Base-by-base conservation (phyloP, 2,113 vertebrate genomes). In the Garra rufa region DNA sequence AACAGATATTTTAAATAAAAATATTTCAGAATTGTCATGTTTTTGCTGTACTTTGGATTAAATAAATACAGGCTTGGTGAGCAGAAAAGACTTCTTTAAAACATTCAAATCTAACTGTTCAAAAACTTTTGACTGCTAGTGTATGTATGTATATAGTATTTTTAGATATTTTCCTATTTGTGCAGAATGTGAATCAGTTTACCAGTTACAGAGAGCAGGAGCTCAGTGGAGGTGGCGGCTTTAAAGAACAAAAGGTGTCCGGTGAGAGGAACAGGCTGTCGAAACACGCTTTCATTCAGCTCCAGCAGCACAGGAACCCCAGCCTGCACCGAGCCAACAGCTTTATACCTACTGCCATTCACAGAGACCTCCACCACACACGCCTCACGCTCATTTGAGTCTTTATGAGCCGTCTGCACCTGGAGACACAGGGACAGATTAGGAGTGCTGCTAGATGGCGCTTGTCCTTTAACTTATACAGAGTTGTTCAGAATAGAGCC, bases 211-310 rank as follows among this genome's bases (percentile, higher is more conserved):
- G 87, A 85, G 0, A 95, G 88, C 76, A 99, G 91, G 19, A 93
- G 82, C 21, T 90, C 92, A 65, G 92, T 85, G 43, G 89, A 87
- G 0, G 90, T 76, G 34, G 88, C 86, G 30, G 94, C 93, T 89
- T 94, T 96, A 89, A 97, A 96, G 90, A 99, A 86, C 7, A 99
- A 93, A 89, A 97, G 24, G 4, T 95, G 93, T 71, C 96, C 95
- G 0, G 88, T 86, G 30, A 99, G 95, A 0, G 95, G 92, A 57
- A 96, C 92, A 0, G 94, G 94, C 14, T 97, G 97, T 81, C 93
- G 89, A 92, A 98, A 98, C 85, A 91, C 83, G 28, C 96, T 95
- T 67, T 93, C 94, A 0, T 90, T 94, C 88, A 99, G 92, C 38
- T 93, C 91, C 88, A 89, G 81, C 75, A 99, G 91, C 75, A 96